A percentile compares a stretch with the other conserved stretches of the same genome.
phyloP scores from a whole-genome alignment of 2,113 vertebrate species.

The Thamnophis sirtalis region DNA sequence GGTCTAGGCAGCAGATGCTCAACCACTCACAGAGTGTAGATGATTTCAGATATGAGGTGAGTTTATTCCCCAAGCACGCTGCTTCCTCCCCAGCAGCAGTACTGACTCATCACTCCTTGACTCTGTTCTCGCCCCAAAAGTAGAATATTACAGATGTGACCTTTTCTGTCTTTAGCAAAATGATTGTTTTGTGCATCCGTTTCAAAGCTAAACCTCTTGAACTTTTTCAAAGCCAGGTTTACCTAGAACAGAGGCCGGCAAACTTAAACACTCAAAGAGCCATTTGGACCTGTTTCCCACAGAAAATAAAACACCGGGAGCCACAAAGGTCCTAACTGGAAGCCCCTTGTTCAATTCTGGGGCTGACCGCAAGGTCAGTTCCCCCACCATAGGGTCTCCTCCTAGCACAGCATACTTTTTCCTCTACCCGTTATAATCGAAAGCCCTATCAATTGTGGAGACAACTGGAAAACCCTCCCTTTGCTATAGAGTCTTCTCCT shows the following conservation, averaged over 20 bases:
- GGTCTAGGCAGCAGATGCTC: constrained; percentile 65
- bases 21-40: constrained; percentile 58
- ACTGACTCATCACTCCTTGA: constrained; percentile 60
- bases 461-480: no score
- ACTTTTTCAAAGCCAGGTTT: constrained; percentile 40
- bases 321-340: no score
- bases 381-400: no score
- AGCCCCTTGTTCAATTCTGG: no score
- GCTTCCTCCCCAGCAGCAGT: constrained; percentile 24
- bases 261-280: no score
- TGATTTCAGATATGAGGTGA: constrained; percentile 63
- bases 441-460: no score
- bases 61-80: constrained; percentile 50
- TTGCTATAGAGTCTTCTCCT: no score
- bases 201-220: constrained; percentile 41
- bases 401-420: no score
- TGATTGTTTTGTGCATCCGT: constrained; percentile 48
- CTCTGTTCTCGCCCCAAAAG: constrained; percentile 45
- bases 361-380: no score
- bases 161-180: constrained; percentile 55
- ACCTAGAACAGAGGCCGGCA: constrained; percentile 20
- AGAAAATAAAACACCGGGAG: no score
- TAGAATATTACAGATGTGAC: constrained; percentile 62
- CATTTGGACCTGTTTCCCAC: no score
- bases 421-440: no score